Base-by-base conservation (phyloP, 2,888 invertebrate species). In the Drosophila prostipennis region DNA sequence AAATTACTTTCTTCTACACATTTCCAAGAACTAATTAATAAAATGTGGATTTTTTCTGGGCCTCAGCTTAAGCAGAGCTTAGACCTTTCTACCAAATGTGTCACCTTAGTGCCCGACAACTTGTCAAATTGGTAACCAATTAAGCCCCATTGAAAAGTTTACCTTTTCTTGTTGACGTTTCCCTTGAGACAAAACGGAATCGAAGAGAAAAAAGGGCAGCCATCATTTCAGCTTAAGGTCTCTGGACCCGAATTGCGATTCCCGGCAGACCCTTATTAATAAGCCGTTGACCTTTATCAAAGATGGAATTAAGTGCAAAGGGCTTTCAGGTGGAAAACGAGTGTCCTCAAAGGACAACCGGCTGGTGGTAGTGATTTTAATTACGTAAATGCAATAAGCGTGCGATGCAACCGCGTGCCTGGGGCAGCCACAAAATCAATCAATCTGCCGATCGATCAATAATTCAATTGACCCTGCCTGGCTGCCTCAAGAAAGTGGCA, bases 311-410 rank as follows among this genome's bases (percentile, higher is more conserved):
- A 34, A 65, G 45, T 53, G 53, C 14, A 46, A 39, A 45, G 19
- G 42, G 51, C 48, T 43, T 61, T 53, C 64, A 69, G 76, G 59
- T 71, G 56, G 26, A 64, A 76, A 72, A 61, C 53, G 48, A 70
- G 68, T 78, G 71, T 73, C 64, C 74, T 60, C 71, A 49, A 48
- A 60, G 65, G 43, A 53, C 49, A 37, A 14, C 26, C 14, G 13
- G 3, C 49, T 49, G 36, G 36, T 71, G 36, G 36, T 71, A 16
- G 40, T 74, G 86, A 80, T 85, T 87, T 85, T 82, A 87, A 80
- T 87, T 78, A 87, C 70, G 55, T 46, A 73, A 67, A 72, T 76
- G 76, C 64, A 76, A 58, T 78, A 60, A 64, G 54, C 45, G 63
- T 46, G 43, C 43, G 40, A 19, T 72, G 72, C 69, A 72, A 52